A percentile compares a stretch with the other conserved stretches of the same genome.
Evolutionary conservation across 1,140 invertebrate genomes (phyloP).

Genomic region (Drosophila baimaii): DNA sequence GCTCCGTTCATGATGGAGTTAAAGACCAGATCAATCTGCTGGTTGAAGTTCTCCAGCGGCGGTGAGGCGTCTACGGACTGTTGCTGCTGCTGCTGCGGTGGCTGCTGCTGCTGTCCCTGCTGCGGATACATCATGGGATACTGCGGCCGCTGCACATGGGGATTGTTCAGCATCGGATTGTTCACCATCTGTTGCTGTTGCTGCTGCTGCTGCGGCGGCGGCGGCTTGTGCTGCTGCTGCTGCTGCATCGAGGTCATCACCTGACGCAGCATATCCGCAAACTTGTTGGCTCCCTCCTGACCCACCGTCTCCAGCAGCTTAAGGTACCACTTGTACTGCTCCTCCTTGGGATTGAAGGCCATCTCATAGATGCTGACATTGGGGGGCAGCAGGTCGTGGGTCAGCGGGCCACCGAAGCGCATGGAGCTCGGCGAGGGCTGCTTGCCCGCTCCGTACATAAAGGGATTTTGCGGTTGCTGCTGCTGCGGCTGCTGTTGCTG

Average conservation of each 20-base stretch:
- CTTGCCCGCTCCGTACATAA: conserved; percentile 63
- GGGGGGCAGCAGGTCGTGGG: conserved; percentile 79
- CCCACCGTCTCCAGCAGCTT: conserved; percentile 80
- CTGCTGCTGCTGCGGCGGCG: conserved; percentile 52
- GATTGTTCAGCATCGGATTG: conserved; percentile 63
- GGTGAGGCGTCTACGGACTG: conserved; percentile 64
- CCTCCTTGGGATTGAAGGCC: conserved; percentile 81
- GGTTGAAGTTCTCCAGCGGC: conserved; percentile 81
- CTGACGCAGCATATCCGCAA: conserved; percentile 78
- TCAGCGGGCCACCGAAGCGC: conserved; percentile 72
- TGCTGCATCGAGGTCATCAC: conserved; percentile 75
- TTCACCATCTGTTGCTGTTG: conserved; percentile 44
- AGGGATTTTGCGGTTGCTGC: conserved; percentile 59
- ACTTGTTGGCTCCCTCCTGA: conserved; percentile 82
- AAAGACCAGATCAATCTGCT: conserved; percentile 83
- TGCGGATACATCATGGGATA: conserved; percentile 63
- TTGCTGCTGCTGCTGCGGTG: conserved; percentile 54
- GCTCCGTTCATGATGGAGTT: conserved; percentile 82
- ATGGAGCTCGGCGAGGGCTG: conserved; percentile 77
- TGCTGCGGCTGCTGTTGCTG: conserved; percentile 38
- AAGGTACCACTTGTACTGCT: conserved; percentile 83
- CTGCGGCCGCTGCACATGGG: conserved; percentile 66
- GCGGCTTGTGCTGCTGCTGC: conserved; percentile 50
- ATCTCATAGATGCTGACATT: conserved; percentile 84
- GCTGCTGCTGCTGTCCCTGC: conserved; percentile 54